These are phyloP conservation scores for Spicauda simplicius DNA, from an alignment of 2,888 invertebrate genomes.

Conservation along the genomic window DNA sequence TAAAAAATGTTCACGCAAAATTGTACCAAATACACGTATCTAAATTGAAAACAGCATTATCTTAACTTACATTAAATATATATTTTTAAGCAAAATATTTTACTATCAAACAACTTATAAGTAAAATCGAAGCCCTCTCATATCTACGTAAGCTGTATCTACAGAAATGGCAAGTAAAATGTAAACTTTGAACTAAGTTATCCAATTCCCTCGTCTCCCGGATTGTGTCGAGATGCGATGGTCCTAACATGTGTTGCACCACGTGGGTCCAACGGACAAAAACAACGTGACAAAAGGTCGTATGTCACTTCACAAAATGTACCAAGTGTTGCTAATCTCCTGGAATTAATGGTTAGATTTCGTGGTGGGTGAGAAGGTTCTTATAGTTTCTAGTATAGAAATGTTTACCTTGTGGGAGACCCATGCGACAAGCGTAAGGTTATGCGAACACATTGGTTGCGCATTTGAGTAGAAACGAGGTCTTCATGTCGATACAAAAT, in stretches of 20 bases:
- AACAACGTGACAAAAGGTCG: slow-evolving; percentile 39
- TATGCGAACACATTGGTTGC: slow-evolving; percentile 71
- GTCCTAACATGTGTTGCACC: slow-evolving; percentile 76
- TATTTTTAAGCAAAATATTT: too few species aligned
- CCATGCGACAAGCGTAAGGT: slow-evolving; percentile 74
- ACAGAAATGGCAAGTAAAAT: slow-evolving; percentile 10
- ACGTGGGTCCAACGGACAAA: slow-evolving; percentile 74
- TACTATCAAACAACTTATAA: too few species aligned
- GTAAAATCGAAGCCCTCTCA: too few species aligned
- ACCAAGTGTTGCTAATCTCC: background rate
- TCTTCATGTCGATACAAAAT: slow-evolving; percentile 7
- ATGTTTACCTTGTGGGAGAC: slow-evolving; percentile 80
- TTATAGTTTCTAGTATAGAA: slow-evolving; percentile 1
- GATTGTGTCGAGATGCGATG: slow-evolving; percentile 68
- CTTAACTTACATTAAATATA: too few species aligned
- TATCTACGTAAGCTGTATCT: too few species aligned
- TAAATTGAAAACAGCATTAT: too few species aligned
- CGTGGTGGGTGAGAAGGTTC: background rate
- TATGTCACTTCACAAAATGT: slow-evolving; percentile 36
- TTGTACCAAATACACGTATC: too few species aligned
- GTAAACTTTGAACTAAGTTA: slow-evolving; percentile 24
- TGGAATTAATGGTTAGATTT: background rate
- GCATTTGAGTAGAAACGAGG: slow-evolving; percentile 32
- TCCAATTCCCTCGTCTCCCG: slow-evolving; percentile 67
- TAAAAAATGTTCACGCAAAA: too few species aligned